These are phyloP conservation scores for Arothron firmamentum DNA, from an alignment of 2,113 vertebrate species.

Conservation along the genomic window DNA sequence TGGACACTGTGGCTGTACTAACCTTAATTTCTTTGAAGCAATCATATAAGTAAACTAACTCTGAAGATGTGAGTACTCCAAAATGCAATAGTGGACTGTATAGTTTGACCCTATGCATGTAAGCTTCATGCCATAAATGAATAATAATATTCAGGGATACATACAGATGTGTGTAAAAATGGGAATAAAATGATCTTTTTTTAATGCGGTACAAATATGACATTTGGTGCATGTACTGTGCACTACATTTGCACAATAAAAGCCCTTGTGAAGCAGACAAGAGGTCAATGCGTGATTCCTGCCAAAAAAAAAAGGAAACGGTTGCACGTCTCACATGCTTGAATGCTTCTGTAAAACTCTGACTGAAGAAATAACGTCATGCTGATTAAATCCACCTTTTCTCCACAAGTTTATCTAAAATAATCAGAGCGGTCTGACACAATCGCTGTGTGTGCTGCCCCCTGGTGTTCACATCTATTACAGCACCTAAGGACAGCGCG, in stretches of 20 bases:
- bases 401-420: no score
- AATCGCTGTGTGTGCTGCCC: no score
- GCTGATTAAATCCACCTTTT: no score
- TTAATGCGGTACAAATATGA: slow-evolving; percentile 10
- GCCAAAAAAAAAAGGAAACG: no score
- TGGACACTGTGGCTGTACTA: background rate
- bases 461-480: no score
- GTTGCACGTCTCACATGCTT: no score
- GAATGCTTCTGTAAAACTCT: no score
- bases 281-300: background rate
- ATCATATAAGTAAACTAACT: slow-evolving; percentile 19
- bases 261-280: slow-evolving; percentile 3
- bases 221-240: slow-evolving; percentile 20
- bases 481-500: no score
- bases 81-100: slow-evolving; percentile 44
- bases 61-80: background rate
- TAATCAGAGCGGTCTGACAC: no score
- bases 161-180: background rate
- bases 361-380: no score
- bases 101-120: slow-evolving; percentile 30
- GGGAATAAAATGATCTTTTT: slow-evolving; percentile 2
- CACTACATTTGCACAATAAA: slow-evolving; percentile 43
- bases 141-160: slow-evolving; percentile 37
- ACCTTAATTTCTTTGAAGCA: slow-evolving; percentile 21
- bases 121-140: slow-evolving; percentile 18